Conservation (phyloP, 2,797 vertebrate species). For the Gila robusta region DNA sequence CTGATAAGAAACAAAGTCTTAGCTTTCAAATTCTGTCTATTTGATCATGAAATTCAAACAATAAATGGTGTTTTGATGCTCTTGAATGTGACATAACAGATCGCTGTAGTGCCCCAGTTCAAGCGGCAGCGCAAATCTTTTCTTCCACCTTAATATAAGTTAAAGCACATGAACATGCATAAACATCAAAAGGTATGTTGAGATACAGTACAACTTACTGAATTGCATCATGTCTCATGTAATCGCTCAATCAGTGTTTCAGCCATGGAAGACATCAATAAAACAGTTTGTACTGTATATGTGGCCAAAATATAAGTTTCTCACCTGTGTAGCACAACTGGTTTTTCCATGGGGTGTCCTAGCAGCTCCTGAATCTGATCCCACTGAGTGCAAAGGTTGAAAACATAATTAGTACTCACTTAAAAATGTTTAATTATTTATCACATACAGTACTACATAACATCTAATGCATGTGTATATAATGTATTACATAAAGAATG, state of each 20-base stretch:
- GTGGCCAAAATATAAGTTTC: not conserved
- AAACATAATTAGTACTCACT: constrained; percentile 21
- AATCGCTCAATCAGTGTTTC: not conserved
- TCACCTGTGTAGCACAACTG: constrained; percentile 97
- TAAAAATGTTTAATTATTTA: not conserved
- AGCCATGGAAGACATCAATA: not conserved
- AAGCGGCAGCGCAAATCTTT: not conserved
- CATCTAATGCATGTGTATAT: not conserved
- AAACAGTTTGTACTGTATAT: not conserved
- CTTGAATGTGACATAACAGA: not conserved
- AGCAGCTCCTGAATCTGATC: constrained; percentile 96
- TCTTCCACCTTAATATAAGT: not conserved
- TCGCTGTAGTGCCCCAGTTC: not conserved
- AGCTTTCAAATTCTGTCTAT: not conserved
- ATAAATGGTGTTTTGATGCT: not conserved
- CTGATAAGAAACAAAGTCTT: not conserved
- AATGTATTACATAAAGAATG: not conserved
- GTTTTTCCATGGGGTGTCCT: constrained; percentile 96
- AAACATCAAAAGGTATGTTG: not conserved
- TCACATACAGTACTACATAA: not conserved
- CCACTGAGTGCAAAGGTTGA: constrained; percentile 83
- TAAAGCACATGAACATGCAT: not conserved
- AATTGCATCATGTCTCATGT: not conserved
- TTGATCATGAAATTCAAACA: not conserved
- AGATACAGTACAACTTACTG: not conserved